Evolutionary conservation across 2,888 invertebrate genomes (phyloP).

Genomic region (Isotomurus palustris): DNA sequence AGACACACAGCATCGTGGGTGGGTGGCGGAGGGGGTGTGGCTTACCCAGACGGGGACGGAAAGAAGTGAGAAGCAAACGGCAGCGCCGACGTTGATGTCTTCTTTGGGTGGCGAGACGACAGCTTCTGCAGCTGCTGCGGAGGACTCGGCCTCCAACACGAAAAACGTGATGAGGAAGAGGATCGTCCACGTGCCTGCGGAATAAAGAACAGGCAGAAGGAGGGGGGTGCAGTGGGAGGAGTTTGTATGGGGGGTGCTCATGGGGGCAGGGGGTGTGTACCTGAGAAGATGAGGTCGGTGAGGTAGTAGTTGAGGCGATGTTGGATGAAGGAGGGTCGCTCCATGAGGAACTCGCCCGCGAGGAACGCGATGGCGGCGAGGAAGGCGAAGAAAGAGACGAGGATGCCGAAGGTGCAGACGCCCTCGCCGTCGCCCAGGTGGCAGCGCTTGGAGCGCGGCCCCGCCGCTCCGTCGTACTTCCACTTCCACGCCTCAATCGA

Average conservation of each 20-base stretch:
- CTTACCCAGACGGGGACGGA: conserved; percentile 30
- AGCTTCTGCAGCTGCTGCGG: conserved; percentile 9
- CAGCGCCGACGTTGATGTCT: conserved; percentile 20
- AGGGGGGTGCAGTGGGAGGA: background rate
- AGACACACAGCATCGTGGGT: background rate
- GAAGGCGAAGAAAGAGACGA: conserved; percentile 31
- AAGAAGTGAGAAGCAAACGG: conserved; percentile 30
- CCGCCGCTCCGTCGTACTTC: background rate
- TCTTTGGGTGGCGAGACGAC: no score
- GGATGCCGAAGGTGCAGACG: conserved; percentile 29
- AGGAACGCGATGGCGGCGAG: conserved; percentile 30
- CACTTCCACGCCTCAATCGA: conserved; percentile 30
- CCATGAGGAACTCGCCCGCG: conserved; percentile 31
- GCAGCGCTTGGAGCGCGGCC: conserved; percentile 12
- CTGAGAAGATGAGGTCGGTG: conserved; percentile 26
- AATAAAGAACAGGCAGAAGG: conserved; percentile 1
- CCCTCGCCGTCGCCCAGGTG: conserved; percentile 28
- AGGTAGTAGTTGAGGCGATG: conserved; percentile 26
- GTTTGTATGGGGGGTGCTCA: background rate
- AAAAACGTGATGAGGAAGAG: conserved; percentile 31
- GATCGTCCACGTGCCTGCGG: conserved; percentile 28
- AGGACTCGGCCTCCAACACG: conserved; percentile 28
- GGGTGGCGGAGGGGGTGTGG: background rate
- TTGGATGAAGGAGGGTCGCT: conserved; percentile 20
- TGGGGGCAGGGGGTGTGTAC: no score